Evolutionary conservation across 2,113 vertebrate genomes (phyloP).

Genomic region (Drymodes brunneopygia): DNA sequence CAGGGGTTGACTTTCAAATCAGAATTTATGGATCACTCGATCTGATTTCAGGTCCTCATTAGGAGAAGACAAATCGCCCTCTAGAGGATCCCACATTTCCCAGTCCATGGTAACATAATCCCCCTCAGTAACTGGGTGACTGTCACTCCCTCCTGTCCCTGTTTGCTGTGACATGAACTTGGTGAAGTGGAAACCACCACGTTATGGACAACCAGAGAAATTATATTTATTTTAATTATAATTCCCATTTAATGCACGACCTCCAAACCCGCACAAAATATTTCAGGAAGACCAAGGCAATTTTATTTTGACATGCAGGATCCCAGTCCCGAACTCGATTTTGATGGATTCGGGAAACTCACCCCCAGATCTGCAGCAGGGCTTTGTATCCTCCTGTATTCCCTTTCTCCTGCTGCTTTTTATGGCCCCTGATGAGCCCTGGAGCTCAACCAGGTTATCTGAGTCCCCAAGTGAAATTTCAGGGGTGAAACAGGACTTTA

Average conservation of each 20-base stretch:
- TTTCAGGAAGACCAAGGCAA: no score
- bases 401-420: neutral
- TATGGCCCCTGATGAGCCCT: neutral
- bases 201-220: fast-evolving
- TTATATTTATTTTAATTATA: neutral
- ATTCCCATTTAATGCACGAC: neutral
- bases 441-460: neutral
- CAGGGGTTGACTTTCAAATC: no score
- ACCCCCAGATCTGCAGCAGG: neutral
- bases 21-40: neutral
- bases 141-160: neutral
- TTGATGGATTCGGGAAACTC: neutral
- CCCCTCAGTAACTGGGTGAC: fast-evolving
- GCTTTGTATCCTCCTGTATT: fast-evolving
- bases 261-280: neutral
- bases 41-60: neutral
- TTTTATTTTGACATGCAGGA: neutral
- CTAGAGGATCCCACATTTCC: neutral
- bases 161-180: fast-evolving
- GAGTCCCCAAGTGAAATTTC: neutral
- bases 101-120: neutral
- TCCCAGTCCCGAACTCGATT: fast-evolving
- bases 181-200: neutral
- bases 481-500: neutral
- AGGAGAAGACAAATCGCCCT: neutral